Evolutionary conservation across 2,888 invertebrate genomes (phyloP), one percentile per base, ranked within the genome.

Genomic region (Drosophila nr. medialis): DNA sequence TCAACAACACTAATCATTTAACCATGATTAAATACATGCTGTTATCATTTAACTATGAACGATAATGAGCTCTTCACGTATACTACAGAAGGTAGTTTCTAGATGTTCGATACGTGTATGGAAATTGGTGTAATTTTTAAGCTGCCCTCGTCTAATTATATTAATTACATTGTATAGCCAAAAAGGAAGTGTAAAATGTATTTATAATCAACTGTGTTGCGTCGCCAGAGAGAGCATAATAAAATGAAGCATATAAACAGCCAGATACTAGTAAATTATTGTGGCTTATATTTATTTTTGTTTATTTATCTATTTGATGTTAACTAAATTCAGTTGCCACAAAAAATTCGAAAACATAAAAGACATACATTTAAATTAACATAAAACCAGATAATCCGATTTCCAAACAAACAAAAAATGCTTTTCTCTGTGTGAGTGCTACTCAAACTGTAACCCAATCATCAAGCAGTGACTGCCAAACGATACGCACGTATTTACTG

Each of bases 171-270:
- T 51, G 13, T 21, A 48, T 8, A 32, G 55, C 32, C 56, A 59
- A 56, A 67, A 24, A 50, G 64, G 45, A 77, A 58, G 45, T 64
- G 42, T 2, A 40, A 50, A 59, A 74, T 48, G 10, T 51, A 66
- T 66, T 62, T 61, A 49, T 29, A 62, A 48, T 27, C 30, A 34
- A 53, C 34, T 10, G 15, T 32, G 24, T 56, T 29, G 27, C 36
- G 24, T 30, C 13, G 30, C 13, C 2, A 51, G 13, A 45, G 7
- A 24, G 7, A 15, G 13, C 7, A 45, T 24, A 7, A 15, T 24
- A 21, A 15, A 24, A 24, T 8, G 4, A 45, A 45, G 21, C 21
- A 15, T 45, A 11, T 21, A 13, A 21, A 42, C n/a, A 21, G 42
- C 42, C 7, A 8, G 4, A 45, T 45, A 15, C 13, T 15, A 24